phyloP scores from a whole-genome alignment of 2,888 invertebrate species.

The Perithous albicinctus region DNA sequence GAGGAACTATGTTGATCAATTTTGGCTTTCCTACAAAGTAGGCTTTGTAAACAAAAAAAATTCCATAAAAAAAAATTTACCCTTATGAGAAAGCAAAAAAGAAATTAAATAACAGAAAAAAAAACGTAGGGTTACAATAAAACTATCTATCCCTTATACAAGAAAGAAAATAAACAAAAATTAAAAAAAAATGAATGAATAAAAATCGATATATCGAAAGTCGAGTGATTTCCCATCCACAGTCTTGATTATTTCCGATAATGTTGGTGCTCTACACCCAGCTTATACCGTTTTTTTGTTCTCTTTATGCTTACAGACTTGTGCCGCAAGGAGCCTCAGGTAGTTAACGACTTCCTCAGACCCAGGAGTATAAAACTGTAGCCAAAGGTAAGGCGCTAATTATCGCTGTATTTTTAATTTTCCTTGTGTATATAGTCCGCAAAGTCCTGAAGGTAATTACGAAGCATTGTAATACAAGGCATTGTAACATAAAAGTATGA shows the following conservation, averaged over 20 bases:
- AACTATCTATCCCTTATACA: no score
- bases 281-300: conserved; percentile 41
- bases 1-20: no score
- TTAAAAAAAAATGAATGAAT: no score
- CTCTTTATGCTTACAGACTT: conserved; percentile 43
- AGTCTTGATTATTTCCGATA: conserved; percentile 53
- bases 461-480: conserved; percentile 24
- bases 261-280: conserved; percentile 36
- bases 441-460: conserved; percentile 43
- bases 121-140: no score
- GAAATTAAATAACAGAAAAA: no score
- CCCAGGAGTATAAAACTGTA: conserved; percentile 57
- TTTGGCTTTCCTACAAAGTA: no score
- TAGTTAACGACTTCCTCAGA: conserved; percentile 60
- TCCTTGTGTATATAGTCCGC: conserved; percentile 2
- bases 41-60: no score
- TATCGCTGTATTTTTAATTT: conserved; percentile 44
- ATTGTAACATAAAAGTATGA: conserved; percentile 26
- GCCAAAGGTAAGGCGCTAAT: conserved; percentile 63
- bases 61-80: no score
- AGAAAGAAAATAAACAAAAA: not conserved
- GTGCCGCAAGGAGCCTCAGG: conserved; percentile 44
- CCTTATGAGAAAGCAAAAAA: no score
- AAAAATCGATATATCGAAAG: conserved; percentile 37
- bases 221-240: conserved; percentile 12